Evolutionary conservation across 2,797 vertebrate genomes (phyloP).

Genomic region (Hylomyscus alleni): DNA sequence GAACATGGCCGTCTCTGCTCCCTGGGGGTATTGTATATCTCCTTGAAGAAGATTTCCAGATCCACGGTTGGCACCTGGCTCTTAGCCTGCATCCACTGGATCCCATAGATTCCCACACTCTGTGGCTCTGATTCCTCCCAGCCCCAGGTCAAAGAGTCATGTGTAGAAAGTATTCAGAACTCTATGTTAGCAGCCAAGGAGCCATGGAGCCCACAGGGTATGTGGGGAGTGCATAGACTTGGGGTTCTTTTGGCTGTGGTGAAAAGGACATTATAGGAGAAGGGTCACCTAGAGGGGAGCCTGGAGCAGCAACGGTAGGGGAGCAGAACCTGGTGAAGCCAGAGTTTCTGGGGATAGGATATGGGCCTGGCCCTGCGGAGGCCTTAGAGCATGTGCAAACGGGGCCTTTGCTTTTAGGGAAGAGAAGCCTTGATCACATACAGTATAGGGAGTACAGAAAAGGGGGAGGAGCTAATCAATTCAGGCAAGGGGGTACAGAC

Average conservation of each 20-base stretch:
- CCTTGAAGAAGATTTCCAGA: not conserved
- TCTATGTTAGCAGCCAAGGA: no score
- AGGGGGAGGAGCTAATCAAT: not conserved
- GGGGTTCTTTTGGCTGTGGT: not conserved
- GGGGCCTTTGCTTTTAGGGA: not conserved
- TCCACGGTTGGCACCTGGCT: not conserved
- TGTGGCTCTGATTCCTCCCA: no score
- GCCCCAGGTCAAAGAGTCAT: not conserved
- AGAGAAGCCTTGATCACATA: not conserved
- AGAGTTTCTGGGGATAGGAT: not conserved
- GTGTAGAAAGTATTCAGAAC: not conserved
- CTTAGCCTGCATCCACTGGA: not conserved
- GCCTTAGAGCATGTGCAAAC: not conserved
- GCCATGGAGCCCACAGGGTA: not conserved
- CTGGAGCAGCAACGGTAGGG: not conserved
- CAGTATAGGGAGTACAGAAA: fast-evolving
- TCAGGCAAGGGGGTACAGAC: not conserved
- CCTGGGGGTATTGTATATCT: not conserved
- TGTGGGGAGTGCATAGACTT: not conserved
- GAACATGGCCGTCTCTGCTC: not conserved
- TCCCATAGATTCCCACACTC: not conserved
- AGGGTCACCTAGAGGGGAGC: not conserved
- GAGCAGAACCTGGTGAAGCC: not conserved
- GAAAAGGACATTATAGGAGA: not conserved
- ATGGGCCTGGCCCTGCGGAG: no score